Conservation (phyloP, 2,888 invertebrate genomes). For the Rhingia campestris region DNA sequence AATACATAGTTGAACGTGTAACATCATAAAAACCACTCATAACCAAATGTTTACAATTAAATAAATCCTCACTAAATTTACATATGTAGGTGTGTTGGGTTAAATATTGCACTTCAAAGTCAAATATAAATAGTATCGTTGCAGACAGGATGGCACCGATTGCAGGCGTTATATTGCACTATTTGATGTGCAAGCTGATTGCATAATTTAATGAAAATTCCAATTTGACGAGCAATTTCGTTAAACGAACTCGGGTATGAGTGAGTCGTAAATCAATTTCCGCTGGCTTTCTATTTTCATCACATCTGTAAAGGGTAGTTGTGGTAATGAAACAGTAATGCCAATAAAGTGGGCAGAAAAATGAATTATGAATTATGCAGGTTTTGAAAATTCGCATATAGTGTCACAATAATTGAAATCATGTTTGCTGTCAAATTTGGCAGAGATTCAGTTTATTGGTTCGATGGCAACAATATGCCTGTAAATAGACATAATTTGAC, state of each 20-base stretch:
- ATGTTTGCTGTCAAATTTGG: too few relatives aligned
- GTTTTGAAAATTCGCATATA: not conserved
- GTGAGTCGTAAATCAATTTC: slow-evolving; percentile 11
- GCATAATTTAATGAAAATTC: not conserved
- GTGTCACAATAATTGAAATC: too few relatives aligned
- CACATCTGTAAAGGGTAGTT: not conserved
- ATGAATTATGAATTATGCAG: not conserved
- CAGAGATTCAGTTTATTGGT: too few relatives aligned
- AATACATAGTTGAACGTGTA: too few relatives aligned
- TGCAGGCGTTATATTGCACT: not conserved
- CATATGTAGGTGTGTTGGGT: too few relatives aligned
- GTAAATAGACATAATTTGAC: too few relatives aligned
- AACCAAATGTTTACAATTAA: too few relatives aligned
- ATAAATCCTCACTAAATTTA: too few relatives aligned
- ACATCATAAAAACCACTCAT: too few relatives aligned
- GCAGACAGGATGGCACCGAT: not conserved
- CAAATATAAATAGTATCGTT: too few relatives aligned
- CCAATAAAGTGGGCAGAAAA: slow-evolving; percentile 12
- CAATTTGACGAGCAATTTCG: not conserved
- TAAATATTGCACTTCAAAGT: too few relatives aligned
- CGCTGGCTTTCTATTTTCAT: slow-evolving; percentile 5
- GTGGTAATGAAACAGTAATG: slow-evolving; percentile 4
- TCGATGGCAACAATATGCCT: too few relatives aligned
- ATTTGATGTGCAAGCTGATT: slow-evolving; percentile 16
- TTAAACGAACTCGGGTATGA: slow-evolving; percentile 16